Percentiles rank a stretch among this genome's conserved stretches.
Evolutionary conservation across 2,888 invertebrate species (phyloP).

Genomic region (Vesta saturnalis): DNA sequence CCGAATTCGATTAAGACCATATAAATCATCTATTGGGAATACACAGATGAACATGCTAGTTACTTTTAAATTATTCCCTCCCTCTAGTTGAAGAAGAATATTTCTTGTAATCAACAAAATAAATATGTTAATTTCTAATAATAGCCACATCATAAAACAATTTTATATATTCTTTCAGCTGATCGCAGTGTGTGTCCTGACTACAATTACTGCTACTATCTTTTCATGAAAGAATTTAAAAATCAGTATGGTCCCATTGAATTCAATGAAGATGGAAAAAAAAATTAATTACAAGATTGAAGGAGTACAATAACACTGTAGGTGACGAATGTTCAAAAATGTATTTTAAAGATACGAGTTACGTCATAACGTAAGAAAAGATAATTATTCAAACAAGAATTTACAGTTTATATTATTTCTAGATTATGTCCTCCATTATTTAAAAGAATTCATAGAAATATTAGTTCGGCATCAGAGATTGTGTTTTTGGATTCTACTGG

Average conservation of each 20-base stretch:
- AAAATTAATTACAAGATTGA: not conserved
- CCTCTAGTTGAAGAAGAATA: no score
- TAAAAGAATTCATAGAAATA: slow-evolving; percentile 21
- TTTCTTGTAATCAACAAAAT: no score
- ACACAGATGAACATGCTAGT: no score
- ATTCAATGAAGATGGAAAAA: not conserved
- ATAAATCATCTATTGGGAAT: no score
- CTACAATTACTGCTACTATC: slow-evolving; percentile 31
- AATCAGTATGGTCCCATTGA: not conserved
- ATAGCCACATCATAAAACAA: no score
- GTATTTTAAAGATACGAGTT: not conserved
- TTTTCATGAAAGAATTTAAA: slow-evolving; percentile 29
- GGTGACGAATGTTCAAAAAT: slow-evolving; percentile 6
- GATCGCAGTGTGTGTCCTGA: slow-evolving; percentile 33
- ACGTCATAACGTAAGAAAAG: not conserved
- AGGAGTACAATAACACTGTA: not conserved
- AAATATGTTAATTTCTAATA: no score
- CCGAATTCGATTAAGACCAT: no score
- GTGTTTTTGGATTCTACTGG: slow-evolving; percentile 24
- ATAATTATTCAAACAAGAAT: not conserved
- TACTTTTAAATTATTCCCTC: no score
- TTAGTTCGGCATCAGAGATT: slow-evolving; percentile 16
- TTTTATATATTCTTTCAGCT: slow-evolving; percentile 15
- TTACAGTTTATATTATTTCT: slow-evolving; percentile 8
- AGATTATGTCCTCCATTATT: slow-evolving; percentile 17